These are phyloP conservation scores for Tyrannus savana DNA, from an alignment of 2,113 vertebrate species.

Conservation along the genomic window DNA sequence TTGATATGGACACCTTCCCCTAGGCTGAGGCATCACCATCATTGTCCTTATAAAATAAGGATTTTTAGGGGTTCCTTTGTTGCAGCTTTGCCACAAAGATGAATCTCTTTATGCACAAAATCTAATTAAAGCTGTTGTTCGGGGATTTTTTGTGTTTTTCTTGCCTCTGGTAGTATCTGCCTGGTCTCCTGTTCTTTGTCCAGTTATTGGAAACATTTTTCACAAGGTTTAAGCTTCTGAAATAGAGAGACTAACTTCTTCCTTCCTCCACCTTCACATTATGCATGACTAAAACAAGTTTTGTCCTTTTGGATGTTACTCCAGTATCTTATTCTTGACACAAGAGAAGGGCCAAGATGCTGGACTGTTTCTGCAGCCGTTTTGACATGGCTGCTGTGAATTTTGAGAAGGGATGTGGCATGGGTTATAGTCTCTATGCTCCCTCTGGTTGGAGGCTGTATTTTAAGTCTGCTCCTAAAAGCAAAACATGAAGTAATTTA, in stretches of 20 bases:
- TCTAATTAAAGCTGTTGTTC: constrained; percentile 45
- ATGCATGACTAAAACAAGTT: not conserved
- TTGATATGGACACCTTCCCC: not conserved
- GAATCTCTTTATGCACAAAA: not conserved
- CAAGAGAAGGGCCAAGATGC: not conserved
- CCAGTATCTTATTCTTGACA: not conserved
- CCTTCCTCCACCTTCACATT: not conserved
- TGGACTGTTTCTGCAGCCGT: not conserved
- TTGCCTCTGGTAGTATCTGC: not conserved
- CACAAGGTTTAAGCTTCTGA: not conserved
- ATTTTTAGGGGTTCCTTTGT: not conserved
- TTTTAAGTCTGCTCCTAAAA: not conserved
- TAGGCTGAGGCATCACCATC: not conserved
- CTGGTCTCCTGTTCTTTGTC: not conserved
- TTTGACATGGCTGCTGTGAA: not conserved
- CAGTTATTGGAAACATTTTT: not conserved
- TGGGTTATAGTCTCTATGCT: not conserved
- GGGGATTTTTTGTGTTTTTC: not conserved
- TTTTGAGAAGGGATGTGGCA: not conserved
- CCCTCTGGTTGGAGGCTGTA: not conserved
- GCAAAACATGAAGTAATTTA: not conserved
- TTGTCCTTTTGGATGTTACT: not conserved
- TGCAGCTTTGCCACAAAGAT: not conserved
- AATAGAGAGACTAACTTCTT: not conserved
- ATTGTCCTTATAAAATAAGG: not conserved